Conservation (phyloP, 2,888 invertebrate species). For the Augochlorella aurata region DNA sequence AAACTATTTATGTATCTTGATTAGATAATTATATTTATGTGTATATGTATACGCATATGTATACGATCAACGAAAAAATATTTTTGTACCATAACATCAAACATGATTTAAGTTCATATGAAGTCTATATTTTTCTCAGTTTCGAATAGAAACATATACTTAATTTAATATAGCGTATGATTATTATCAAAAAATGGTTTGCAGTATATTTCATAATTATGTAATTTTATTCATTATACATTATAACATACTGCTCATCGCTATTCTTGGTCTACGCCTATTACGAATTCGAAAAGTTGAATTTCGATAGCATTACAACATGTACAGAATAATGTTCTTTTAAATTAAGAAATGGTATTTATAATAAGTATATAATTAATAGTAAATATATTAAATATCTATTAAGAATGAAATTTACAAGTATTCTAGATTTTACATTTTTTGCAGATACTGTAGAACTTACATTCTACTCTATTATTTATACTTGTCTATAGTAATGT, state of each 20-base stretch:
- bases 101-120: constrained; percentile 24
- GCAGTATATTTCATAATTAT: constrained; percentile 23
- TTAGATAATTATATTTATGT: constrained; percentile 10
- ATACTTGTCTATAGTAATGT: constrained; percentile 47
- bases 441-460: constrained; percentile 18
- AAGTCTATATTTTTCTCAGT: not conserved
- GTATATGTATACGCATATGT: constrained; percentile 12
- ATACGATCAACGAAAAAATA: constrained; percentile 26
- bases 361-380: constrained; percentile 45
- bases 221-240: constrained; percentile 50
- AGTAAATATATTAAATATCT: constrained; percentile 51
- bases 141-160: not conserved
- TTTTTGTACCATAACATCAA: constrained; percentile 14
- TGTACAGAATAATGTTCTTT: constrained; percentile 22
- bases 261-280: constrained; percentile 36
- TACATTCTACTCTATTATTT: constrained; percentile 37
- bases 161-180: constrained; percentile 18
- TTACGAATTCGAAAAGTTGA: constrained; percentile 18
- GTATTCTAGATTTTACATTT: constrained; percentile 40
- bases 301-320: constrained; percentile 26
- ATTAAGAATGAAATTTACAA: constrained; percentile 42
- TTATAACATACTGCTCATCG: constrained; percentile 41
- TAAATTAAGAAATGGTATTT: constrained; percentile 29
- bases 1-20: constrained; percentile 19
- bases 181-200: constrained; percentile 49